Evolutionary conservation across 37 sponge, comb jelly and placozoan species (phyloP).

Genomic region (Chondrilla cf. caribensis): DNA sequence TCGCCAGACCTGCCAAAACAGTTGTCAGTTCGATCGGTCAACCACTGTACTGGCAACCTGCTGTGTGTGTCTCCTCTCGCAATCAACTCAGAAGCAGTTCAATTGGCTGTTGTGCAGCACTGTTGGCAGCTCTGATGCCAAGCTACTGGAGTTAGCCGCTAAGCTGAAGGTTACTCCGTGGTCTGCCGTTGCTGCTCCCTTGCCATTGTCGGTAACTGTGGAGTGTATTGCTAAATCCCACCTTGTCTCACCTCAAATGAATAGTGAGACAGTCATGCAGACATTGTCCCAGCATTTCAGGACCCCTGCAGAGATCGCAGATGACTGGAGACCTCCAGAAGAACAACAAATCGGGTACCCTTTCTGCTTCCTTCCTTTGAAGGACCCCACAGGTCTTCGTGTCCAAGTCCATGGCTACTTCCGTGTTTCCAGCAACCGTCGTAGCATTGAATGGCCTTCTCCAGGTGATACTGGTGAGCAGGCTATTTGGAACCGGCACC

Average conservation of each 20-base stretch:
- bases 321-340: not conserved
- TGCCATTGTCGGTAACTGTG: not conserved
- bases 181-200: slow-evolving; percentile 65
- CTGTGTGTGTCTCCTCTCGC: too few relatives aligned
- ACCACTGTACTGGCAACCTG: not conserved
- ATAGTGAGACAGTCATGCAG: not conserved
- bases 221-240: too few relatives aligned
- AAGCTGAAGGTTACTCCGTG: slow-evolving; percentile 61
- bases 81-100: not conserved
- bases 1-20: not conserved
- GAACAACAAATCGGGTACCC: slow-evolving; percentile 36
- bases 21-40: too few relatives aligned
- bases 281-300: not conserved
- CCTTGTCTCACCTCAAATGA: not conserved
- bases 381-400: slow-evolving; percentile 46
- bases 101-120: slow-evolving; percentile 55
- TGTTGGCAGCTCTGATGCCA: slow-evolving; percentile 32
- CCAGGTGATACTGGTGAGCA: slow-evolving; percentile 57
- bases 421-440: slow-evolving; percentile 62
- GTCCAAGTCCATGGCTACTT: slow-evolving; percentile 85
- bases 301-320: not conserved
- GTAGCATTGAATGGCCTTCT: slow-evolving; percentile 79
- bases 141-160: not conserved
- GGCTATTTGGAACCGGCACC: slow-evolving; percentile 65
- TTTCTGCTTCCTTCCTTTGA: slow-evolving; percentile 84